phyloP scores from a whole-genome alignment of 35 echinoderm and acorn worm genomes.

The Ophiothrix spiculata region DNA sequence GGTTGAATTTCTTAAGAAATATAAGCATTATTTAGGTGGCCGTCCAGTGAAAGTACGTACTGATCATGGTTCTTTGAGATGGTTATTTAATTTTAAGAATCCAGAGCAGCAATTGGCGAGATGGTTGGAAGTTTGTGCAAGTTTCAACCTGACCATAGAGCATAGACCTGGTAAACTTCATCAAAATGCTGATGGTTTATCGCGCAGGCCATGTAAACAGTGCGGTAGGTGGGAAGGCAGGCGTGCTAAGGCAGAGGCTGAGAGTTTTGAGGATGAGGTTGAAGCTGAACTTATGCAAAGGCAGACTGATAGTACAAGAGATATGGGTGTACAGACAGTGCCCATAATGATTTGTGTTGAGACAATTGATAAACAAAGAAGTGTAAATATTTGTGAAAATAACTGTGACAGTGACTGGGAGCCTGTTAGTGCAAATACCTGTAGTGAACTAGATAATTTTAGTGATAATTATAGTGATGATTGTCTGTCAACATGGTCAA shows the following conservation, averaged over 20 bases:
- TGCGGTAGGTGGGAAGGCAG: background rate
- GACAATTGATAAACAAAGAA: too few species aligned
- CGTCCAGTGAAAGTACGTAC: background rate
- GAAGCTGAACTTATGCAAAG: background rate
- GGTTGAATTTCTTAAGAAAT: slow-evolving; percentile 26
- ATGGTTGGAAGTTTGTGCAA: slow-evolving; percentile 13
- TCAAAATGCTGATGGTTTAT: slow-evolving; percentile 18
- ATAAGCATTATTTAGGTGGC: slow-evolving; percentile 27
- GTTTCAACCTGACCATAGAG: background rate
- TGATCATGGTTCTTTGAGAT: slow-evolving; percentile 19
- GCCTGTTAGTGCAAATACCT: too few species aligned
- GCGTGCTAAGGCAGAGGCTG: background rate
- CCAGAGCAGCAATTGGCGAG: slow-evolving; percentile 32
- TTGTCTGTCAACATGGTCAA: too few species aligned
- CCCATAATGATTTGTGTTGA: too few species aligned
- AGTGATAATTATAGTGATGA: too few species aligned
- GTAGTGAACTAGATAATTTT: too few species aligned
- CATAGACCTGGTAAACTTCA: slow-evolving; percentile 3
- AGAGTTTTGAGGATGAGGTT: too few species aligned
- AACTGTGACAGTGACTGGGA: too few species aligned
- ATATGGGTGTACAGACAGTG: too few species aligned
- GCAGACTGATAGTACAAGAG: too few species aligned
- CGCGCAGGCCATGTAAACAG: background rate
- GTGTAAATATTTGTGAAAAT: too few species aligned
- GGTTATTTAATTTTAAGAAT: slow-evolving; percentile 35